These are phyloP conservation scores for Caenorhabditis uteleia DNA, from an alignment of 2,888 invertebrate species.

Conservation along the genomic window DNA sequence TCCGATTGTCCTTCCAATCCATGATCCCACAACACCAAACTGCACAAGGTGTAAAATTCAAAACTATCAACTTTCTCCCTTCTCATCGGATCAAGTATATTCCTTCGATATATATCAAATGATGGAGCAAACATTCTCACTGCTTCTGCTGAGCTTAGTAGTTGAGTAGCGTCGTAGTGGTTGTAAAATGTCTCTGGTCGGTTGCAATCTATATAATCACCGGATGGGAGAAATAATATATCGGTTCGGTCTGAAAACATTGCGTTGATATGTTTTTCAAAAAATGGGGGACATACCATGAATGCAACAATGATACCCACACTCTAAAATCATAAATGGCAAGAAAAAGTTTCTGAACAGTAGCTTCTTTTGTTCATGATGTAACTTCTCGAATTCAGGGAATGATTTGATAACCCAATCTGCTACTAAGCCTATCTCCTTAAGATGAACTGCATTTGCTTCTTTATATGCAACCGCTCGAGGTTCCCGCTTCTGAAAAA, in stretches of 20 bases:
- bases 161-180: slow-evolving; percentile 22
- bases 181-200: slow-evolving; percentile 46
- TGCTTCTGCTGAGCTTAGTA: slow-evolving; percentile 45
- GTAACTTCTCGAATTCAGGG: slow-evolving; percentile 24
- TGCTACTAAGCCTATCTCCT: slow-evolving; percentile 40
- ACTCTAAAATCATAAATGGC: slow-evolving; percentile 48
- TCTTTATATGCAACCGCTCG: slow-evolving; percentile 44
- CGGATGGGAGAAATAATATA: slow-evolving; percentile 39
- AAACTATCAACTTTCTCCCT: slow-evolving; percentile 37
- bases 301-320: slow-evolving; percentile 41
- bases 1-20: slow-evolving; percentile 42
- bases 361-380: slow-evolving; percentile 44
- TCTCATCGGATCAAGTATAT: slow-evolving; percentile 47
- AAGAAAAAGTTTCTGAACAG: slow-evolving; percentile 44
- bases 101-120: slow-evolving; percentile 45
- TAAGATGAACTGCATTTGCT: slow-evolving; percentile 38
- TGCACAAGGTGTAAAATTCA: slow-evolving; percentile 47
- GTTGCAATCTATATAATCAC: slow-evolving; percentile 45
- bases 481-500: slow-evolving; percentile 32
- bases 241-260: slow-evolving; percentile 40
- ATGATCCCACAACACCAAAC: slow-evolving; percentile 49
- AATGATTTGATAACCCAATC: slow-evolving; percentile 47
- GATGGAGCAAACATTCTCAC: slow-evolving; percentile 49
- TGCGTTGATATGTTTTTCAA: background rate
- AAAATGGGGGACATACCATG: slow-evolving; percentile 26